phyloP scores from a whole-genome alignment of 2,888 invertebrate species.

The Odontocolon sp. region DNA sequence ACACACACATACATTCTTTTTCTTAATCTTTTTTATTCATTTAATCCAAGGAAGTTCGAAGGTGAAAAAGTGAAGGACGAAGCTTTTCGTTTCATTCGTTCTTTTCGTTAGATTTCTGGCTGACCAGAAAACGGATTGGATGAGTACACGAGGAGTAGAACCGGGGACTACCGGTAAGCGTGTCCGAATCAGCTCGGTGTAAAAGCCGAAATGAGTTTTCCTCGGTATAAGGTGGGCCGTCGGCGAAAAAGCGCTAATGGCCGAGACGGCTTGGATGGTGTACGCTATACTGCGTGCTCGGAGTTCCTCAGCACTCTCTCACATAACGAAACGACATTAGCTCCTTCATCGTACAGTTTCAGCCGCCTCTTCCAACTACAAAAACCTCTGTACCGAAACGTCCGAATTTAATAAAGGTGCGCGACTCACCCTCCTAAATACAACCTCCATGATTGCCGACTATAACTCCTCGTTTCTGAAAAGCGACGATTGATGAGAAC shows the following conservation, averaged over 20 bases:
- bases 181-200: constrained; percentile 26
- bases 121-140: constrained; percentile 39
- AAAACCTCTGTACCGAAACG: constrained; percentile 32
- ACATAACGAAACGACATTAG: constrained; percentile 40
- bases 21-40: not conserved
- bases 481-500: constrained; percentile 33
- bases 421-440: constrained; percentile 3
- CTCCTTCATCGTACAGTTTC: constrained; percentile 20
- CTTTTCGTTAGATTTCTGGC: not conserved
- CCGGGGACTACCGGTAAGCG: constrained; percentile 12
- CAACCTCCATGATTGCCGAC: constrained; percentile 8
- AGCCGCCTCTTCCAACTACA: constrained; percentile 7
- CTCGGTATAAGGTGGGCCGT: not conserved
- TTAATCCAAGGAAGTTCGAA: constrained; percentile 7
- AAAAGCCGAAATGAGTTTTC: constrained; percentile 46
- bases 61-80: constrained; percentile 13
- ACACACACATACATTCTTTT: too few species aligned
- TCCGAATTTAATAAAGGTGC: constrained; percentile 50
- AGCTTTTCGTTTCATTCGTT: constrained; percentile 15
- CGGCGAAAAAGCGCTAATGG: constrained; percentile 48
- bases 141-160: not conserved
- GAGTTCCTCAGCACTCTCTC: not conserved
- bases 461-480: not conserved
- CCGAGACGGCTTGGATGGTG: constrained; percentile 10
- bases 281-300: constrained; percentile 11